A percentile compares a stretch with the other conserved stretches of the same genome.
These are phyloP conservation scores for Prietella phreatophila DNA, from an alignment of 2,113 vertebrate species.

Conservation along the genomic window DNA sequence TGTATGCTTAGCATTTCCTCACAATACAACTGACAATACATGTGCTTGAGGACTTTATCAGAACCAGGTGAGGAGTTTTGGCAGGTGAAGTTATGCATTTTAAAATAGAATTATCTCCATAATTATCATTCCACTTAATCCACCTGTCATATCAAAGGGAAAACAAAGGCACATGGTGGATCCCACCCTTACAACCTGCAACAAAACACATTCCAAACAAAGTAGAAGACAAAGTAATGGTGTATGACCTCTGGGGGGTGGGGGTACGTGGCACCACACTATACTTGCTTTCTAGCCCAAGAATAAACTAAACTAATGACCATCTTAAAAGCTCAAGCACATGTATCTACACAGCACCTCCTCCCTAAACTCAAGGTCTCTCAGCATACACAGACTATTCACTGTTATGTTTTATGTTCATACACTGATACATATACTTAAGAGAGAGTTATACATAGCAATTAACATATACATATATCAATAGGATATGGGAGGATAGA, in stretches of 20 bases:
- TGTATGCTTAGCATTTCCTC: slow-evolving; percentile 61
- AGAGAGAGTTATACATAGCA: slow-evolving; percentile 77
- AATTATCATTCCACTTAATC: not conserved
- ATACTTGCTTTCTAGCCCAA: not conserved
- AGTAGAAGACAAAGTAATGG: not conserved
- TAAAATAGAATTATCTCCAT: not conserved
- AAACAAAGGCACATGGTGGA: slow-evolving; percentile 5
- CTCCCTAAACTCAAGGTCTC: slow-evolving; percentile 48
- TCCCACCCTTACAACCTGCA: not conserved
- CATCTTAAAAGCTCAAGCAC: slow-evolving; percentile 26
- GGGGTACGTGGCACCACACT: not conserved
- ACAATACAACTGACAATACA: slow-evolving; percentile 26
- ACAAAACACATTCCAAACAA: not conserved
- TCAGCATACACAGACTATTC: slow-evolving; percentile 70
- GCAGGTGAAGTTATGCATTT: no score
- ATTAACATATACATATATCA: slow-evolving; percentile 79
- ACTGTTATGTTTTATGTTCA: slow-evolving; percentile 73
- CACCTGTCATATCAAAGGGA: not conserved
- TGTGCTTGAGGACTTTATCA: slow-evolving; percentile 26
- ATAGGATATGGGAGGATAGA: slow-evolving; percentile 78
- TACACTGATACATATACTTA: slow-evolving; percentile 78
- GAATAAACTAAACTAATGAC: not conserved
- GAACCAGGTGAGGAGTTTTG: not conserved
- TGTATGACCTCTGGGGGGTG: not conserved
- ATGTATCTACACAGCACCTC: slow-evolving; percentile 18